phyloP scores from a whole-genome alignment of 1,140 invertebrate genomes.

The Drosophila nebulosa region DNA sequence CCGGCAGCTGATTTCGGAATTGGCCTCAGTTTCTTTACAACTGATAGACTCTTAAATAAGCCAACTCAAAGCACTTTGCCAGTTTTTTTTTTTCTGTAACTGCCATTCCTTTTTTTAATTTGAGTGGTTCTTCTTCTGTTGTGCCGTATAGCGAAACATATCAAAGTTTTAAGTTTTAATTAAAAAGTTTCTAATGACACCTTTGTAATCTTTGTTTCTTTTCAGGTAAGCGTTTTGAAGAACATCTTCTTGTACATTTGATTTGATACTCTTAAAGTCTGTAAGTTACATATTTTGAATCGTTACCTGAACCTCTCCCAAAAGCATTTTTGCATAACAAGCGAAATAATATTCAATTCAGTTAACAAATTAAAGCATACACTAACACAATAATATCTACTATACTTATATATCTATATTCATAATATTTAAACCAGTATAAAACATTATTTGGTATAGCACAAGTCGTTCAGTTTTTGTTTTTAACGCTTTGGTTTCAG shows the following conservation, averaged over 20 bases:
- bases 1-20: background rate
- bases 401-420: constrained; percentile 6
- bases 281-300: constrained; percentile 8
- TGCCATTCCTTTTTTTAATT: background rate
- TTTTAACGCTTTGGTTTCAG: constrained; percentile 58
- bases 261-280: constrained; percentile 1
- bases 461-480: constrained; percentile 58
- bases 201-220: background rate
- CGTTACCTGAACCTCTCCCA: background rate
- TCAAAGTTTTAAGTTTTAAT: too few species aligned
- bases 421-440: constrained; percentile 22
- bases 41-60: background rate
- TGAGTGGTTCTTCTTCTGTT: too few species aligned
- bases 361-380: constrained; percentile 3
- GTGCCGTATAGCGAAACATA: too few species aligned
- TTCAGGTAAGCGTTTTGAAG: constrained; percentile 53
- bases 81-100: too few species aligned
- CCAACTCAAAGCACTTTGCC: too few species aligned
- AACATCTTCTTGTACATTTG: background rate
- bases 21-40: background rate
- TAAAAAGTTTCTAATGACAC: background rate
- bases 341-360: background rate
- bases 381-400: background rate
- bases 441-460: constrained; percentile 49
- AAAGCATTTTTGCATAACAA: constrained; percentile 7